Evolutionary conservation across 1,140 invertebrate species (phyloP).

Genomic region (Orchestia grillus): DNA sequence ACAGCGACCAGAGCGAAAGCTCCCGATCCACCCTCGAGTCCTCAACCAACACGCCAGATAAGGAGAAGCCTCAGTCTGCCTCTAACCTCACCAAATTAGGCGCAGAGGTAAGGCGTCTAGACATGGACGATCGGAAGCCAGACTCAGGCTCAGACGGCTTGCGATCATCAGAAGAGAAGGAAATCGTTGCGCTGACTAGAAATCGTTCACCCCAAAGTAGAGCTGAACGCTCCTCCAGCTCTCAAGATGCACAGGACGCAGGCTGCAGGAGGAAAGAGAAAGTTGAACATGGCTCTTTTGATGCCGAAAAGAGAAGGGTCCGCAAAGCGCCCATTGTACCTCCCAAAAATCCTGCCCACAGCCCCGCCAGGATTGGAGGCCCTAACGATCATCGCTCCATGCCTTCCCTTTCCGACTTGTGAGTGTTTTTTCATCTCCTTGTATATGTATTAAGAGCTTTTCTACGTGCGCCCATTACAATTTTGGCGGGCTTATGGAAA

Average conservation of each 20-base stretch:
- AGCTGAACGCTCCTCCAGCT: neutral
- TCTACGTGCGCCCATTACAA: neutral
- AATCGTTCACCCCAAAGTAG: neutral
- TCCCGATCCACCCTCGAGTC: constrained; percentile 67
- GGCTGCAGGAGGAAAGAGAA: neutral
- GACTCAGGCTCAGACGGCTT: constrained; percentile 28
- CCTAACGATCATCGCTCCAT: constrained; percentile 20
- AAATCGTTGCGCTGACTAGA: constrained; percentile 33
- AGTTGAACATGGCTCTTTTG: constrained; percentile 36
- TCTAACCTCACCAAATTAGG: neutral
- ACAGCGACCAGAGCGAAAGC: constrained; percentile 71
- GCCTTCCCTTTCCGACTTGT: constrained; percentile 29
- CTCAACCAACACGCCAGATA: constrained; percentile 66
- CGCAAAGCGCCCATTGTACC: constrained; percentile 33
- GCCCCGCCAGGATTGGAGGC: neutral
- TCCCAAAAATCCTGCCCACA: neutral
- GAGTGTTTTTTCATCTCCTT: neutral
- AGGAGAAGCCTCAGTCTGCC: constrained; percentile 58
- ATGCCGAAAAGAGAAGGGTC: neutral
- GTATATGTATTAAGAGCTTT: neutral
- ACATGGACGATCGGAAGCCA: neutral
- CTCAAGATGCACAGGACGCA: neutral
- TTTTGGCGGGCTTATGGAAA: neutral
- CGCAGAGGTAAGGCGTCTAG: neutral
- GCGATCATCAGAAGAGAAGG: constrained; percentile 24